These are phyloP conservation scores for Brachylomia viminalis DNA, from an alignment of 2,888 invertebrate genomes.

Conservation along the genomic window DNA sequence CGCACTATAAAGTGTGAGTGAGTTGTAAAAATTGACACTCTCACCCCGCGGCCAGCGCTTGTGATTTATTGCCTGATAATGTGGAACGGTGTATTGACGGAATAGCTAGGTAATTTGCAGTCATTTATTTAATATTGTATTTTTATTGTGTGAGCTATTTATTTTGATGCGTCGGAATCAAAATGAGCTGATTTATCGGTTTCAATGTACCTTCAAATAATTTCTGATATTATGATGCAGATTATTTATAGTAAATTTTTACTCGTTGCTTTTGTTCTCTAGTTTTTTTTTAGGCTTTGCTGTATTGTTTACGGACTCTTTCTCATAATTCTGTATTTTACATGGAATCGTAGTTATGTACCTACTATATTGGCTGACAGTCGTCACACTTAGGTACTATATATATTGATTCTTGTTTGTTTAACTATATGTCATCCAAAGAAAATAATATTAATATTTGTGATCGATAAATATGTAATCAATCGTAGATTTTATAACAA, in stretches of 20 bases:
- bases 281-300: too few species aligned
- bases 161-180: conserved; percentile 13
- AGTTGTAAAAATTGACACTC: conserved; percentile 61
- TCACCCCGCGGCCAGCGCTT: conserved; percentile 23
- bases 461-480: background rate
- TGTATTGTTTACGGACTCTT: too few species aligned
- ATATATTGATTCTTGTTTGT: too few species aligned
- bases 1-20: conserved; percentile 73
- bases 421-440: too few species aligned
- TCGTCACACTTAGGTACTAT: too few species aligned
- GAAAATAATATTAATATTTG: background rate
- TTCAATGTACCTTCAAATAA: background rate
- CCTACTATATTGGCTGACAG: too few species aligned
- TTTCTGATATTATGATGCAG: background rate
- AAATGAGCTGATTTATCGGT: conserved; percentile 26
- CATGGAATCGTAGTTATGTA: too few species aligned
- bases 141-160: conserved; percentile 39
- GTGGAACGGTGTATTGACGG: conserved; percentile 36
- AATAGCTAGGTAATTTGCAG: conserved; percentile 38
- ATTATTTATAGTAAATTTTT: too few species aligned
- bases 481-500: background rate
- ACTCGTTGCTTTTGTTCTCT: too few species aligned
- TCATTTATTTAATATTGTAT: conserved; percentile 35
- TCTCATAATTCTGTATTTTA: too few species aligned
- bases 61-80: conserved; percentile 61